These are phyloP conservation scores for Lepisosteus oculatus DNA, from an alignment of 2,113 vertebrate genomes.

Conservation along the genomic window DNA sequence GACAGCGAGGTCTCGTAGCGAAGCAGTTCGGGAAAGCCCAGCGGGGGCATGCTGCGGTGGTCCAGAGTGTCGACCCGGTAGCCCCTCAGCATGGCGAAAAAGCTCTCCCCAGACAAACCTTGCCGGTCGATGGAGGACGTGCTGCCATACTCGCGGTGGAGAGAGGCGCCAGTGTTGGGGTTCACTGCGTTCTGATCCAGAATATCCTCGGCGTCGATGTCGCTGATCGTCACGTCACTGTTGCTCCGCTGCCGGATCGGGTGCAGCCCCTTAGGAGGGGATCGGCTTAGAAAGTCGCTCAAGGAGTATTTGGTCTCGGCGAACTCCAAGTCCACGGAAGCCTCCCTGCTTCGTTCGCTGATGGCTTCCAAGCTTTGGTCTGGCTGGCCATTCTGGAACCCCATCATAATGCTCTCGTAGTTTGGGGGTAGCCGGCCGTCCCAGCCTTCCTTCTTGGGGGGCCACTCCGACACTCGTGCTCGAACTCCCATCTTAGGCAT, in stretches of 20 bases:
- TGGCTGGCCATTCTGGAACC: slow-evolving; percentile 81
- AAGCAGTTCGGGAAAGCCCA: slow-evolving; percentile 82
- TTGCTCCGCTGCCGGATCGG: slow-evolving; percentile 94
- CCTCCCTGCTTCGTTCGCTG: slow-evolving; percentile 45
- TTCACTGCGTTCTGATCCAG: slow-evolving; percentile 90
- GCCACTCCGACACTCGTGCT: slow-evolving; percentile 93
- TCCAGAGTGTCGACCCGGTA: slow-evolving; percentile 80
- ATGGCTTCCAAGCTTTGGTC: slow-evolving; percentile 71
- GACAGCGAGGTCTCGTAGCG: slow-evolving; percentile 78
- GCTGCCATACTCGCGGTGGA: slow-evolving; percentile 93
- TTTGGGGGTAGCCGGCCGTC: slow-evolving; percentile 71
- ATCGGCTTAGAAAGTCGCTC: slow-evolving; percentile 80
- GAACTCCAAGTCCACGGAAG: slow-evolving; percentile 70
- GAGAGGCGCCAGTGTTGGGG: slow-evolving; percentile 89
- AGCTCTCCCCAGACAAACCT: slow-evolving; percentile 81
- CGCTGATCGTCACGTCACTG: slow-evolving; percentile 95
- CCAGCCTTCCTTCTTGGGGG: slow-evolving; percentile 88
- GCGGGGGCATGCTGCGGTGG: slow-evolving; percentile 70
- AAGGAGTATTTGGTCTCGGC: slow-evolving; percentile 73
- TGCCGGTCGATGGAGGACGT: slow-evolving; percentile 95
- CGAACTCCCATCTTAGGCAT: slow-evolving; percentile 97
- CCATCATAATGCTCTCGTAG: slow-evolving; percentile 72
- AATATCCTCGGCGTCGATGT: slow-evolving; percentile 89
- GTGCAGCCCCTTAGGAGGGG: slow-evolving; percentile 82
- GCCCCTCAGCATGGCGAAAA: slow-evolving; percentile 86